Base-by-base conservation (phyloP, 1,140 invertebrate species). In the Contarinia nasturtii region DNA sequence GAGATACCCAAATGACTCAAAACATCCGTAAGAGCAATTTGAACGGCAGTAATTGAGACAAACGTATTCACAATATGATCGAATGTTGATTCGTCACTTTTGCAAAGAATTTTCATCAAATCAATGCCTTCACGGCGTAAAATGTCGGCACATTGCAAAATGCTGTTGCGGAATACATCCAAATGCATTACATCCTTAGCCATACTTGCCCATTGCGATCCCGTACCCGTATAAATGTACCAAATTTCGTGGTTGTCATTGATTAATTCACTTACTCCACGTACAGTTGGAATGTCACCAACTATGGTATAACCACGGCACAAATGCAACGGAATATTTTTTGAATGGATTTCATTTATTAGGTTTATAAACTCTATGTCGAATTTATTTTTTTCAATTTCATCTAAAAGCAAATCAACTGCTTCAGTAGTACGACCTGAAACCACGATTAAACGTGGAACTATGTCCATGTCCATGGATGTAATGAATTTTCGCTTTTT, bases 171-270 rank as follows among this genome's bases (percentile, higher is more conserved):
- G 60, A 92, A 90, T 5, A 74, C 56, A 7, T 80, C 75, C 20
- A 92, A 71, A 43, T 71, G 65, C 64, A 75, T 66, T 1, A 75
- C 61, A 11, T 68, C 65, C 22, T 70, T 64, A 17, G 79, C 86
- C 86, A 93, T 90, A 42, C 81, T 77, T 21, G 73, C 58, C 86
- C 87, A 93, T 56, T 93, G 86, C 1, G 80, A 81, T 5, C 87
- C 87, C 83, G 93, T 87, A 44, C 88, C 88, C 50, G 87, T 81
- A 66, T 88, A 95, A 10, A 93, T 75, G 64, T 83, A 89, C 72
- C 85, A 90, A 0, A 94, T 67, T 15, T 85, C 83, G 12, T 50
- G 75, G 50, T 50, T 73, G 64, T 60, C 47, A 64, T 69, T 44
- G 61, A 54, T 54, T 53, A 63, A 57, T 55, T 75, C 58, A 58